phyloP scores from a whole-genome alignment of 1,140 invertebrate species.

The Sarcophaga bullata region DNA sequence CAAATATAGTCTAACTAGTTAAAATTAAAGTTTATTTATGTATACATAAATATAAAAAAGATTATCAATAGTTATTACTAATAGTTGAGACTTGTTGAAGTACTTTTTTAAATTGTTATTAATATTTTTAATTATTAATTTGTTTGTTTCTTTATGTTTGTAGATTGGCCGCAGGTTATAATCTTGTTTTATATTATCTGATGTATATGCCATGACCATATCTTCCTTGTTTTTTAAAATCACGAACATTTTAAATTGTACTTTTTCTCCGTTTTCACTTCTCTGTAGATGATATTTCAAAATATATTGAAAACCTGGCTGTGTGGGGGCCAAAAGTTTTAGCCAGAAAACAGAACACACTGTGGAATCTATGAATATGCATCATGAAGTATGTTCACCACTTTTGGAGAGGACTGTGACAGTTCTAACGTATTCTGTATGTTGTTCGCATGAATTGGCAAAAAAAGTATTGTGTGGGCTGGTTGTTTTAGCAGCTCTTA shows the following conservation, averaged over 20 bases:
- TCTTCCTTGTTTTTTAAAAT: too few species aligned
- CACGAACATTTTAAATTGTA: neutral
- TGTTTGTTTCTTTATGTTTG: too few species aligned
- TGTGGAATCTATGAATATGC: slow-evolving; percentile 50
- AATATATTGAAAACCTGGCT: slow-evolving; percentile 61
- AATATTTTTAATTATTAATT: too few species aligned
- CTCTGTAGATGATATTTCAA: slow-evolving; percentile 49
- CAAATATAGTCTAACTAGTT: too few species aligned
- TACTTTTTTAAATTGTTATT: too few species aligned
- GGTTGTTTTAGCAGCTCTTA: slow-evolving; percentile 58
- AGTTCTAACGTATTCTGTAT: slow-evolving; percentile 60
- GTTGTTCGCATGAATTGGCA: slow-evolving; percentile 55
- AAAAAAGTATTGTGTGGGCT: slow-evolving; percentile 52
- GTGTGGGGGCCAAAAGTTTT: slow-evolving; percentile 54
- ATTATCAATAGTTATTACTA: too few species aligned
- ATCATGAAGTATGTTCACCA: slow-evolving; percentile 50
- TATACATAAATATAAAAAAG: too few species aligned
- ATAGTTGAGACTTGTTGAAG: too few species aligned
- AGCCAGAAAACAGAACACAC: slow-evolving; percentile 47
- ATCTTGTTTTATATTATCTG: too few species aligned
- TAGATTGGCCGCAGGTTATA: too few species aligned
- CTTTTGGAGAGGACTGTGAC: slow-evolving; percentile 59
- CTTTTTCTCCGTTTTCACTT: neutral
- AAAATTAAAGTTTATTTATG: too few species aligned
- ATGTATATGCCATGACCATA: too few species aligned